Evolutionary conservation across 1,140 invertebrate species (phyloP).

Genomic region (Drosophila lacertosa): DNA sequence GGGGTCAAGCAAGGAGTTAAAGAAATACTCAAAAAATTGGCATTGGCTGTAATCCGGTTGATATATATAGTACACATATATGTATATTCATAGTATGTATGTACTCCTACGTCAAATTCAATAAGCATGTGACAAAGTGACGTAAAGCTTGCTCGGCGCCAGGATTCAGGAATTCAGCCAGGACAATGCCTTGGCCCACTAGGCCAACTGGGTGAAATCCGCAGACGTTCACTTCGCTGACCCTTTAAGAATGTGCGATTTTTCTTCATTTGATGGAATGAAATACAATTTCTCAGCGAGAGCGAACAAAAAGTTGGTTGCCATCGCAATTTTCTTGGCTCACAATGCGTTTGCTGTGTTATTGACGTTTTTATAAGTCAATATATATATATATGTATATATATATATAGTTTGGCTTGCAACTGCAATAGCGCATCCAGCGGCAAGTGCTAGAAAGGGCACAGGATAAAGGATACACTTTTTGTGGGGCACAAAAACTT

Average conservation of each 20-base stretch:
- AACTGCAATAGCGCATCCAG: conserved; percentile 9
- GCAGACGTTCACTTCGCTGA: conserved; percentile 33
- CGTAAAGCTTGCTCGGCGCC: conserved; percentile 61
- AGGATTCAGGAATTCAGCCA: conserved; percentile 43
- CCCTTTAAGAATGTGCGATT: conserved; percentile 79
- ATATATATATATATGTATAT: conserved; percentile 80
- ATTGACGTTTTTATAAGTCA: conserved; percentile 82
- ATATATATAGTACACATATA: conserved; percentile 15
- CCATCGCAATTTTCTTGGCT: conserved; percentile 76
- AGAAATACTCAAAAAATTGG: conserved; percentile 64
- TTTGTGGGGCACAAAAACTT: conserved; percentile 23
- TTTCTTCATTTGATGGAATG: conserved; percentile 82
- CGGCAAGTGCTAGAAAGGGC: conserved; percentile 15
- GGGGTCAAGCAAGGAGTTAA: conserved; percentile 47
- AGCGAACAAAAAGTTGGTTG: conserved; percentile 63
- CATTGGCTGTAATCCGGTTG: conserved; percentile 62
- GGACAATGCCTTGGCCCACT: conserved; percentile 55
- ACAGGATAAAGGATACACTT: too few species aligned
- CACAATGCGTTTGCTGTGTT: conserved; percentile 49
- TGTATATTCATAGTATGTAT: conserved; percentile 9
- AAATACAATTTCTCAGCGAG: conserved; percentile 80
- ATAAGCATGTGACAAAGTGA: conserved; percentile 63
- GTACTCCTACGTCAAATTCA: conserved; percentile 70
- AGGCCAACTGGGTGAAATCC: conserved; percentile 5
- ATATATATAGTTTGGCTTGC: conserved; percentile 54